phyloP scores from a whole-genome alignment of 2,888 invertebrate genomes.

The Bellardia pandia region DNA sequence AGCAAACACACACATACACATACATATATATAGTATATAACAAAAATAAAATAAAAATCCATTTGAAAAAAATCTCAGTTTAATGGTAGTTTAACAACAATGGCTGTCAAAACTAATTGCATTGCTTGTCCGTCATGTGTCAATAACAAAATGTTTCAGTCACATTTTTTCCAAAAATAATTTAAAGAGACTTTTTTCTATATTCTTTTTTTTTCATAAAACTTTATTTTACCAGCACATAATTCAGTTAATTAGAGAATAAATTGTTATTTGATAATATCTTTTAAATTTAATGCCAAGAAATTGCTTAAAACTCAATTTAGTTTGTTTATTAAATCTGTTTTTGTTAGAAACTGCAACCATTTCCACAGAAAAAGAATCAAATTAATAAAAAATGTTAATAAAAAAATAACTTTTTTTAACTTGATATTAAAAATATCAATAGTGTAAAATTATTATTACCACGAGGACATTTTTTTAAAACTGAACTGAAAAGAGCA shows the following conservation, averaged over 20 bases:
- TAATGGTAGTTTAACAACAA: conserved; percentile 53
- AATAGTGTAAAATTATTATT: too few species aligned
- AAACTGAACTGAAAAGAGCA: too few species aligned
- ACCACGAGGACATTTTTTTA: too few species aligned
- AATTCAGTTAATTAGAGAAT: conserved; percentile 26
- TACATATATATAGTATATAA: background rate
- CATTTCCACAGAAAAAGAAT: too few species aligned
- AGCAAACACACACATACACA: background rate
- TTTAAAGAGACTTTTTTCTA: background rate
- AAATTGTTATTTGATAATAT: conserved; percentile 1
- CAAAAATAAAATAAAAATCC: conserved; percentile 18
- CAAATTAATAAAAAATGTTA: too few species aligned
- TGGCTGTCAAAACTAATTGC: conserved; percentile 62
- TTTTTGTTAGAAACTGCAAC: background rate
- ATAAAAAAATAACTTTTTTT: too few species aligned
- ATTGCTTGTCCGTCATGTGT: conserved; percentile 66
- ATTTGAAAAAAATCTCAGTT: conserved; percentile 37
- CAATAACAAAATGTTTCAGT: conserved; percentile 57
- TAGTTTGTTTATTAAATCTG: background rate
- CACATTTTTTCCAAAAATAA: background rate
- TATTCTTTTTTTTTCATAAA: background rate
- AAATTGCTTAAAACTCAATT: background rate
- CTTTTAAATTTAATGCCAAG: background rate
- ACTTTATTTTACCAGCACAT: background rate
- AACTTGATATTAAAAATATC: too few species aligned